These are phyloP conservation scores for Tuta absoluta DNA, from an alignment of 2,888 invertebrate genomes.

Conservation along the genomic window DNA sequence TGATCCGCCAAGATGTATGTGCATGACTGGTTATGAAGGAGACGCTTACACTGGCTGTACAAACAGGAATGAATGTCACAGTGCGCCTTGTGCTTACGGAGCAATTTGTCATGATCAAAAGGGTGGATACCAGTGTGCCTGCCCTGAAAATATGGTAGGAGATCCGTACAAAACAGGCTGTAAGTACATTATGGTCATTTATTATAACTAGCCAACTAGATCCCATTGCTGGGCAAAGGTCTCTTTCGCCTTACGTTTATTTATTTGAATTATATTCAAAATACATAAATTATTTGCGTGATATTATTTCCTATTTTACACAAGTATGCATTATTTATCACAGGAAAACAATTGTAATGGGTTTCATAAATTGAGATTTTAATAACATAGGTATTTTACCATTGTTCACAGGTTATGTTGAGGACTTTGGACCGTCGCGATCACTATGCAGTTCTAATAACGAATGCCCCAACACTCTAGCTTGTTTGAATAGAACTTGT, in stretches of 20 bases:
- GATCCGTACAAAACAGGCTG: slow-evolving; percentile 93
- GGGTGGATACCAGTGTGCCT: slow-evolving; percentile 92
- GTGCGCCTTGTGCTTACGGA: slow-evolving; percentile 92
- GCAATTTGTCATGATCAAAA: slow-evolving; percentile 93
- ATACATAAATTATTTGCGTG: neutral
- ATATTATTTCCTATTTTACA: too few relatives aligned
- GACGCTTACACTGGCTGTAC: slow-evolving; percentile 91
- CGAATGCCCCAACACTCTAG: slow-evolving; percentile 90
- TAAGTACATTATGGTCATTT: slow-evolving; percentile 55
- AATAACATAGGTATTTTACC: slow-evolving; percentile 15
- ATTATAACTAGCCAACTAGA: neutral
- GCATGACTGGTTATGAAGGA: slow-evolving; percentile 92
- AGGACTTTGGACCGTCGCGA: slow-evolving; percentile 69
- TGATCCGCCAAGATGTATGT: slow-evolving; percentile 94
- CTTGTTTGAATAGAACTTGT: slow-evolving; percentile 90
- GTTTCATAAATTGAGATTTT: slow-evolving; percentile 1
- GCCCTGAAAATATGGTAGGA: slow-evolving; percentile 90
- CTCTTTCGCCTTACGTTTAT: too few relatives aligned
- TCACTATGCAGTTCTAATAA: slow-evolving; percentile 86
- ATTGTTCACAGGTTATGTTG: slow-evolving; percentile 54
- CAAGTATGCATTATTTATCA: too few relatives aligned
- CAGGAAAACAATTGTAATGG: too few relatives aligned
- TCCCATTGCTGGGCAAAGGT: neutral
- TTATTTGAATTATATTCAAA: neutral
- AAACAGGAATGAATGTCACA: slow-evolving; percentile 92